Conservation (phyloP, 2,888 invertebrate species). For the Drosophila picticornis region DNA sequence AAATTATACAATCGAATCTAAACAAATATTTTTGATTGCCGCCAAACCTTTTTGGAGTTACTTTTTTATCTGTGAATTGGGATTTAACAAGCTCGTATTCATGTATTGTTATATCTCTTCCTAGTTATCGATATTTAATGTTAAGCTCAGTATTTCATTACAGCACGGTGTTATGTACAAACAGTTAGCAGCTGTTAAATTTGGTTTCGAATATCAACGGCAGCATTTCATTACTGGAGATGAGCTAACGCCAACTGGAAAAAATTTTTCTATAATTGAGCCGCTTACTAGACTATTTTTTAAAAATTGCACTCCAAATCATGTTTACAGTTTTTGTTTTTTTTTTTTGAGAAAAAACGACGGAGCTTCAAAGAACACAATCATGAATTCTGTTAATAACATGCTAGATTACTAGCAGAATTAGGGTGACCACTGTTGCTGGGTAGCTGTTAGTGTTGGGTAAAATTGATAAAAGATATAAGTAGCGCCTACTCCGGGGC, state of each 20-base stretch:
- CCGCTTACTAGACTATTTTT: neutral
- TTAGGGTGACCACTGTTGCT: slow-evolving; percentile 4
- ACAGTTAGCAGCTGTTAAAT: neutral
- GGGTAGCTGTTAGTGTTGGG: neutral
- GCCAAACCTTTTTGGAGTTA: neutral
- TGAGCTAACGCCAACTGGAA: neutral
- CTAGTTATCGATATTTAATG: neutral
- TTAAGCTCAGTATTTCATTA: neutral
- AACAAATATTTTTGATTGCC: neutral
- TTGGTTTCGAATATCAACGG: neutral
- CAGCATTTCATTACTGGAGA: neutral
- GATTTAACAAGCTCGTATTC: neutral
- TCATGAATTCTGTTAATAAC: neutral
- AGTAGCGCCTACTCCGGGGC: slow-evolving; percentile 1
- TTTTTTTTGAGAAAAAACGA: neutral
- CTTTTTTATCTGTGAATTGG: neutral
- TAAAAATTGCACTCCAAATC: neutral
- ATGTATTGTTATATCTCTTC: neutral
- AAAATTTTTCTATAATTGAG: neutral
- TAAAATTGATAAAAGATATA: slow-evolving; percentile 1
- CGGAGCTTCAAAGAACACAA: neutral
- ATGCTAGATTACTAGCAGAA: neutral
- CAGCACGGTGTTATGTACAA: neutral
- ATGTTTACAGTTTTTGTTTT: neutral
- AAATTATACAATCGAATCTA: neutral